Evolutionary conservation across 1,140 invertebrate species (phyloP), one percentile per base, ranked within the genome.

Genomic region (Steinernema feltiae): DNA sequence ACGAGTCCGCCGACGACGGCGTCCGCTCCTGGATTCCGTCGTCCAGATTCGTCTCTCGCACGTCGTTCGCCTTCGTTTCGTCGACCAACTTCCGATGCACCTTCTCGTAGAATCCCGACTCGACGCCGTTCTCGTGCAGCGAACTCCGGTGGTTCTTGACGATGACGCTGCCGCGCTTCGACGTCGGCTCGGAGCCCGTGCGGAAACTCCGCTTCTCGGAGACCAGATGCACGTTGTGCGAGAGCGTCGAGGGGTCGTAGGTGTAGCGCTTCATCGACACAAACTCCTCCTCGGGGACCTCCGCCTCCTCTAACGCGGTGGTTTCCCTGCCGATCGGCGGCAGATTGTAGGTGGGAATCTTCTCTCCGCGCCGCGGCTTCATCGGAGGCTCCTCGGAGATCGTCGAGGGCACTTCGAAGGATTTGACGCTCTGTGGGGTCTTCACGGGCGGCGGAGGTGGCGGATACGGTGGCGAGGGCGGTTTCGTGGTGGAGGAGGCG

Each of bases 71-170:
- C 53, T 63, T 63, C 7, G 53, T 15, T n/a, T 27, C 53, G 53
- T 63, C 53, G 7, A 3, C 24, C 7, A 63, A 21, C 3, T 27
- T 63, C 12, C 53, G 12, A 21, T n/a, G 53, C 53, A 63, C 53
- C 53, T 63, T 63, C 53, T 63, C 53, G 53, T 27, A 63, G 53
- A 63, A 63, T 17, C 53, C 53, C 2, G 53, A 63, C 2, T 63
- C 53, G 53, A 27, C 12, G 53, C 53, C 53, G 24, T 63, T 15
- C 24, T 63, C 53, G 15, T 15, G 53, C 7, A 63, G 24, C 15
- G 53, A 63, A 27, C 24, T 63, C 24, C 53, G 53, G 53, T 41
- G 7, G 53, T 63, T 63, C 53, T 27, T 15, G 3, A 27, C 15
- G 12, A 27, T 21, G 12, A 63, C 53, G 53, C 53, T 63, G 53